Conservation (phyloP, 2,888 invertebrate genomes). For the Tinea trinotella region DNA sequence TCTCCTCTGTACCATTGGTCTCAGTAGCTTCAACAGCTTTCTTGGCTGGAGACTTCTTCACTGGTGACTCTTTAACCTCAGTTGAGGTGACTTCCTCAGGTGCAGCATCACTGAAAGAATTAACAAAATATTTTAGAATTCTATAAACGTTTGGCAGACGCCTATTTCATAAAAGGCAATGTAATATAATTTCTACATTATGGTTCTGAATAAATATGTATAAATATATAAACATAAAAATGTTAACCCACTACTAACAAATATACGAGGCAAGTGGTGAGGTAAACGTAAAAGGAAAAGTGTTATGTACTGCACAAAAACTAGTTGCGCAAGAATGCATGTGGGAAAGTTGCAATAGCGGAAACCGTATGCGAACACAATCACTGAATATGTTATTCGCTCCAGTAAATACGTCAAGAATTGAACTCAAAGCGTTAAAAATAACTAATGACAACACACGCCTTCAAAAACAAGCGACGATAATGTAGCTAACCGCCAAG, state of each 20-base stretch:
- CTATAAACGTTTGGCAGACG: too few relatives aligned
- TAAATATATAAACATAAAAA: too few relatives aligned
- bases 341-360: slow-evolving; percentile 64
- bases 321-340: slow-evolving; percentile 59
- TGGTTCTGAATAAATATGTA: too few relatives aligned
- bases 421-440: slow-evolving; percentile 49
- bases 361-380: slow-evolving; percentile 48
- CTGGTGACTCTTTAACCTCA: slow-evolving; percentile 62
- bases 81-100: slow-evolving; percentile 64
- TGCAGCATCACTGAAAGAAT: slow-evolving; percentile 59
- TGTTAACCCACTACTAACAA: slow-evolving; percentile 1
- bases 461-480: slow-evolving; percentile 51
- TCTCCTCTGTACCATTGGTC: slow-evolving; percentile 49
- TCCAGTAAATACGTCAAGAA: slow-evolving; percentile 35
- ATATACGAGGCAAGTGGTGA: slow-evolving; percentile 22
- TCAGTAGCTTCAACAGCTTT: slow-evolving; percentile 60
- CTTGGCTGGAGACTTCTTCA: slow-evolving; percentile 65
- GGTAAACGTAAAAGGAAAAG: slow-evolving; percentile 56
- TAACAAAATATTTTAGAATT: too few relatives aligned
- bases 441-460: slow-evolving; percentile 68
- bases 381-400: slow-evolving; percentile 45
- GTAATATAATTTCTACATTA: too few relatives aligned
- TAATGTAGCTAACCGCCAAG: slow-evolving; percentile 50
- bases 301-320: slow-evolving; percentile 62
- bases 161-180: too few relatives aligned